A percentile compares a stretch with the other conserved stretches of the same genome.
These are phyloP conservation scores for Alouatta palliata DNA, from an alignment of 2,113 vertebrate genomes.

Conservation along the genomic window DNA sequence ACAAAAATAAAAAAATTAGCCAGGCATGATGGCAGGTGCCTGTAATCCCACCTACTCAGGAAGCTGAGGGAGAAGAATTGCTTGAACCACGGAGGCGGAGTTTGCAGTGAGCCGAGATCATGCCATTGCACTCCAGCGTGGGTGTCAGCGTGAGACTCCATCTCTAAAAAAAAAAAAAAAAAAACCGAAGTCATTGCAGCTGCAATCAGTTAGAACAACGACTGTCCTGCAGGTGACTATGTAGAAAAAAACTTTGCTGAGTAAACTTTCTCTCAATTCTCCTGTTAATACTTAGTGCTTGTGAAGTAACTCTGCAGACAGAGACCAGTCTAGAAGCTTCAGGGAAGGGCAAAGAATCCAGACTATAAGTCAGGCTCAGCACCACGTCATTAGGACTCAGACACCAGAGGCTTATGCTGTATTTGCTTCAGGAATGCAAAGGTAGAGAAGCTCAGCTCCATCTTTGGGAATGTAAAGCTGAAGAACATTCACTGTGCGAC, in stretches of 20 bases:
- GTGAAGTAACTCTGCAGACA: background rate
- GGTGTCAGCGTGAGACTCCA: too few relatives aligned
- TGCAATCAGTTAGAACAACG: background rate
- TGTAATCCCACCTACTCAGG: too few relatives aligned
- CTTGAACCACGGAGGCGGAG: too few relatives aligned
- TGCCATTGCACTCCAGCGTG: too few relatives aligned
- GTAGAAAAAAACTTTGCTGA: background rate
- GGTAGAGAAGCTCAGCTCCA: background rate
- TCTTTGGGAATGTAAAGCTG: background rate
- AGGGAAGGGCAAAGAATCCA: background rate
- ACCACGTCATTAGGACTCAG: background rate
- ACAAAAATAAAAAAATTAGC: too few relatives aligned
- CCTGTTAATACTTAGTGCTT: background rate
- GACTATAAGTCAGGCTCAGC: background rate
- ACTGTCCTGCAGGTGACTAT: background rate
- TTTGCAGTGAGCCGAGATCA: too few relatives aligned
- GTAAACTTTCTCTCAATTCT: background rate
- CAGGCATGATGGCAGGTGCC: too few relatives aligned
- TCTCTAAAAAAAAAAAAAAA: too few relatives aligned
- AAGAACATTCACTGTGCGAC: background rate
- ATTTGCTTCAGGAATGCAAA: background rate
- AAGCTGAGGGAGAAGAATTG: too few relatives aligned
- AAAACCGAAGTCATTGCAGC: background rate
- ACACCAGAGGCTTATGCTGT: background rate
- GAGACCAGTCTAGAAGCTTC: background rate